These are phyloP conservation scores for Heliconius charithonia DNA, from an alignment of 2,888 invertebrate genomes.

Conservation along the genomic window DNA sequence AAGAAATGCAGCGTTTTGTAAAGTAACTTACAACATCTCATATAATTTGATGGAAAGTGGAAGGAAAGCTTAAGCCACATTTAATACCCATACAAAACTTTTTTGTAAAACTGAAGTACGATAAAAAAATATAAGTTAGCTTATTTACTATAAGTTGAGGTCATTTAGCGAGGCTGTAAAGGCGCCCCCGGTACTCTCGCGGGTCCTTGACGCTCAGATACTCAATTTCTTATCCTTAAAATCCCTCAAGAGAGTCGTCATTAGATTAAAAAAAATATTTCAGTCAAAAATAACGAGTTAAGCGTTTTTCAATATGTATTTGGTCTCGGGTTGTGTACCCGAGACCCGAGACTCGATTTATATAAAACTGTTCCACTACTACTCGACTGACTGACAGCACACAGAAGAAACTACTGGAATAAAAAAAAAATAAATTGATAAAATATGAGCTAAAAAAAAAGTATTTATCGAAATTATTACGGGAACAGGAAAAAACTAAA, in stretches of 20 bases:
- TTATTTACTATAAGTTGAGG: background rate
- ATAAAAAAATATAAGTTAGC: slow-evolving; percentile 13
- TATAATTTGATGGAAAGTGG: background rate
- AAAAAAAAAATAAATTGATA: too few species aligned
- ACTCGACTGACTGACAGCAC: too few species aligned
- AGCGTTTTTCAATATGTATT: background rate
- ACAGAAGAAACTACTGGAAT: too few species aligned
- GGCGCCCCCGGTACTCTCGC: background rate
- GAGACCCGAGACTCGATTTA: too few species aligned
- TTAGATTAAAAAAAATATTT: background rate
- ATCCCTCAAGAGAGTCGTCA: background rate
- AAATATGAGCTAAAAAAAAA: too few species aligned
- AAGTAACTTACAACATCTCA: too few species aligned
- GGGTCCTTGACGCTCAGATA: slow-evolving; percentile 7
- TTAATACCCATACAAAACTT: background rate
- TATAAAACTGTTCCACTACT: too few species aligned
- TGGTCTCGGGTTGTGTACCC: too few species aligned
- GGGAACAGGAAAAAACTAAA: too few species aligned
- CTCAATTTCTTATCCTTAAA: slow-evolving; percentile 12
- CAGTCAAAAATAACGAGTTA: background rate
- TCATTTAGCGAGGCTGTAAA: background rate
- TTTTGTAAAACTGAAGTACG: background rate
- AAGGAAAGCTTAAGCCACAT: background rate
- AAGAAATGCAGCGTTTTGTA: too few species aligned
- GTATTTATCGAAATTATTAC: too few species aligned